phyloP scores from a whole-genome alignment of 2,888 invertebrate genomes.

The Coelinius sp. region DNA sequence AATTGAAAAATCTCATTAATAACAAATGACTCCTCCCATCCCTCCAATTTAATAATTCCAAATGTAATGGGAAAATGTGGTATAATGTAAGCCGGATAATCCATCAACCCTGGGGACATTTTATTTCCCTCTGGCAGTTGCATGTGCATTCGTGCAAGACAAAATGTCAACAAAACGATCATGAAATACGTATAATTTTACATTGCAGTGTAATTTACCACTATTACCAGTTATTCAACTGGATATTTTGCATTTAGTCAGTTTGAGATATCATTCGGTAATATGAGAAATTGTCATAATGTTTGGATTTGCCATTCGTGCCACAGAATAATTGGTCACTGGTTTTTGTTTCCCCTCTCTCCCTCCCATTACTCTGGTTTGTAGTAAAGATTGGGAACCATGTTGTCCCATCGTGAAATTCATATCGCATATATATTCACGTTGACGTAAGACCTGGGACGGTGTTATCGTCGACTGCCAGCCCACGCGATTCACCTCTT shows the following conservation, averaged over 20 bases:
- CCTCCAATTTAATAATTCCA: no score
- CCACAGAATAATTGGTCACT: conserved; percentile 45
- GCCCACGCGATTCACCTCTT: conserved; percentile 54
- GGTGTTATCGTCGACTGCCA: conserved; percentile 59
- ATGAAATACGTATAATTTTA: conserved; percentile 30
- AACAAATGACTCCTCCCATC: no score
- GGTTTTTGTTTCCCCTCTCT: neutral
- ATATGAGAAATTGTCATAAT: neutral
- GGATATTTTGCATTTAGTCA: neutral
- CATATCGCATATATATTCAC: conserved; percentile 52
- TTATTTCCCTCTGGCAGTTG: neutral
- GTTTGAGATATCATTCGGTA: neutral
- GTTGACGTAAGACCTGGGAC: conserved; percentile 48
- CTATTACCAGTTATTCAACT: conserved; percentile 28
- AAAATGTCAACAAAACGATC: conserved; percentile 35
- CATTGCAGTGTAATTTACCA: conserved; percentile 19
- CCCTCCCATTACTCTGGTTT: neutral
- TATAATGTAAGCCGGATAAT: neutral
- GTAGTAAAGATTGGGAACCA: conserved; percentile 3
- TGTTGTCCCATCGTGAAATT: conserved; percentile 42
- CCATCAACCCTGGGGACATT: conserved; percentile 8
- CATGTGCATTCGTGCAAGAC: conserved; percentile 16
- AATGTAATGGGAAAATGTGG: no score
- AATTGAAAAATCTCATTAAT: no score
- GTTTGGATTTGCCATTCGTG: conserved; percentile 36